Conservation (phyloP, 2,797 vertebrate genomes). For the Peromyscus attwateri region DNA sequence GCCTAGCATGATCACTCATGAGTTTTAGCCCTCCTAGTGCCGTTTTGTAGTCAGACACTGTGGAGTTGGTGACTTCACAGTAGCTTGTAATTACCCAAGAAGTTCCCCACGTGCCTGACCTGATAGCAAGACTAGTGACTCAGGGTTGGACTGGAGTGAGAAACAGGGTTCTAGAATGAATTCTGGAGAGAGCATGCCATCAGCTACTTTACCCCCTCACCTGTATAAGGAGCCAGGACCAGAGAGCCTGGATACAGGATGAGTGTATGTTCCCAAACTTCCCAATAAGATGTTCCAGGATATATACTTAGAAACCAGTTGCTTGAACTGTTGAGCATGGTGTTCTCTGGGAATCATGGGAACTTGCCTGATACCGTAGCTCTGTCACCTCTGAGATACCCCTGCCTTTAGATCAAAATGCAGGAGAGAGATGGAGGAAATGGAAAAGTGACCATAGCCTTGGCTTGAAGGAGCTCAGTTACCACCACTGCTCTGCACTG, state of each 20-base stretch:
- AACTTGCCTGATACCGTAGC: accelerated
- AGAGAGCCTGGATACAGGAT: neutral
- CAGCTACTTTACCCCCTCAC: neutral
- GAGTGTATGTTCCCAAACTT: neutral
- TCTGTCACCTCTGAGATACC: neutral
- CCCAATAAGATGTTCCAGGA: neutral
- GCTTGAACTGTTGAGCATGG: neutral
- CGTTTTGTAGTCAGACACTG: neutral
- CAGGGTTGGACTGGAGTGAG: neutral
- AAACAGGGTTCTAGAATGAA: neutral
- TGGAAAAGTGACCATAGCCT: neutral
- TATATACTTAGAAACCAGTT: neutral
- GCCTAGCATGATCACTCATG: neutral
- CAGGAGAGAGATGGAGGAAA: neutral
- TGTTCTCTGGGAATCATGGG: neutral
- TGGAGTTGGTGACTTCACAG: neutral
- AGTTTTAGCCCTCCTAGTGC: neutral
- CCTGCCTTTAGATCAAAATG: neutral
- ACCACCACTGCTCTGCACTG: neutral
- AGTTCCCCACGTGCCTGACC: neutral
- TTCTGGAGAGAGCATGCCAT: neutral
- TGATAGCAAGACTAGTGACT: neutral
- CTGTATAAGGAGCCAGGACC: neutral
- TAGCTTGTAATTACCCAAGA: neutral
- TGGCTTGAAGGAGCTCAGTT: neutral